Evolutionary conservation across 2,888 invertebrate species (phyloP), one percentile per base, ranked within the genome.

Genomic region (Oxytorus armatus): DNA sequence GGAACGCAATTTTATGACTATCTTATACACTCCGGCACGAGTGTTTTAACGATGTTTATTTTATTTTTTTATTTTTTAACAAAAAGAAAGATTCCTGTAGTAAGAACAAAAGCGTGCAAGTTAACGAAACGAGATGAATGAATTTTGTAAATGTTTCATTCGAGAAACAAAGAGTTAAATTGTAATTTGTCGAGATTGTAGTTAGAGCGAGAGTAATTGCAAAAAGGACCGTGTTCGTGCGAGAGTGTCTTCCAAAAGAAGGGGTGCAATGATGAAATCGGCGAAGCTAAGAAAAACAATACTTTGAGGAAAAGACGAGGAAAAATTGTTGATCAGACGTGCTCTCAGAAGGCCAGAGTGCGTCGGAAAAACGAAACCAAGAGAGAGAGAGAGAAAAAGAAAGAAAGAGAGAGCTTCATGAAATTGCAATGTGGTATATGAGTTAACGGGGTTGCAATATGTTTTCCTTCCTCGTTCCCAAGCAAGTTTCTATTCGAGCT

Each of bases 401-500:
- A 33, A 63, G 29, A 14, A 11, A 63, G 18, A 25, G 29, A 4
- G 16, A 49, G 18, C 11, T 5, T 49, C 16, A n/a, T n/a, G 44
- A 25, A 63, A 49, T 47, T 23, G 63, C 63, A 33, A 25, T 23
- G 42, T 53, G 69, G 61, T 47, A 8, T n/a, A n/a, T 14, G 77
- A 55, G 23, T 25, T 53, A 53, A 42, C 25, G 47, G 49, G 55
- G 49, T 8, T 57, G 36, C 53, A 65, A 49, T 23, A 23, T 63
- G 44, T 55, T 44, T 23, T 55, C 36, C 23, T 47, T 59, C 49
- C 14, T 23, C 49, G 23, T 25, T 8, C 63, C 44, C 57, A 4
- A 53, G 21, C 42, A 55, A 69, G 7, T 65, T 72, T 49, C 49
- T 23, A 36, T 63, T 77, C 63, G 61, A 44, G 29, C 42, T 61